Evolutionary conservation across 1,140 invertebrate genomes (phyloP), one percentile per base, ranked within the genome.

Genomic region (Tetramorium parvispinum): DNA sequence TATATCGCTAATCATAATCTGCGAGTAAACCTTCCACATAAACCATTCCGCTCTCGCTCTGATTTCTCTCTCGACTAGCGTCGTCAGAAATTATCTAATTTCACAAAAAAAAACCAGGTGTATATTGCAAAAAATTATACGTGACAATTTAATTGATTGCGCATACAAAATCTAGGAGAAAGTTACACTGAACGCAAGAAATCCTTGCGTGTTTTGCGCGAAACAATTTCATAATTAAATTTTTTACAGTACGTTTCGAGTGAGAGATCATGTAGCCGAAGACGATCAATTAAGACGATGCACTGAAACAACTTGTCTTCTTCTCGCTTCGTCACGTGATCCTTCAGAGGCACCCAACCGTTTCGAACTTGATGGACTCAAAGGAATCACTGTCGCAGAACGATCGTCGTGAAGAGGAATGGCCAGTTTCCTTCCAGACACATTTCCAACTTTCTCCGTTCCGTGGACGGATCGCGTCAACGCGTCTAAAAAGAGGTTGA

Each of bases 401-500:
- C 32, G 51, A 89, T 85, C 37, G 51, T 53, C 43, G 37, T 43
- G 51, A 63, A 63, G 37, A 65, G 32, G 6, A 59, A 49, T 55
- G 40, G 40, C 24, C 53, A 59, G 32, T 46, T 86, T 86, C 46
- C 71, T 40, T 3, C 75, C 59, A 79, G 73, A 75, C 70, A 59
- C 37, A 21, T 70, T 46, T 63, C 10, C n/a, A 40, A 68, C n/a
- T 77, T 83, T 73, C 63, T 21, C 71, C 32, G 51, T 51, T 16
- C 27, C 46, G 49, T 16, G 16, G 13, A 77, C 21, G 71, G 40
- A 73, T 83, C 59, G 81, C 63, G 51, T 53, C 61, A 61, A 53
- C 59, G 51, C 40, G 51, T 53, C 70, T 78, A 55, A 85, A 76
- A 87, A 71, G 73, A 65, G 37, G 73, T 77, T 73, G 79, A 91